phyloP scores from a whole-genome alignment of 2,797 vertebrate species.

The Clarias laeviceps region DNA sequence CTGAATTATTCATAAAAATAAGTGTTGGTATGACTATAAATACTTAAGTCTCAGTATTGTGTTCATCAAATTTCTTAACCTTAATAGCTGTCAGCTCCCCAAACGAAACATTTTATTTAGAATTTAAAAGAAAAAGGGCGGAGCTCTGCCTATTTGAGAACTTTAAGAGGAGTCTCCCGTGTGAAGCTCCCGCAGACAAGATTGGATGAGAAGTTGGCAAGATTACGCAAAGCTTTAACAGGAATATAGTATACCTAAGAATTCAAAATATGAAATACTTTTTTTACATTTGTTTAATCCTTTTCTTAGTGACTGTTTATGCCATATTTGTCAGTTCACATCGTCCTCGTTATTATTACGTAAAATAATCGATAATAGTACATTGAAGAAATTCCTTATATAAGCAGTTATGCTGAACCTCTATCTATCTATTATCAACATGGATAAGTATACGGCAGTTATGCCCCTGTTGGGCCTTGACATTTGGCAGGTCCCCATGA shows the following conservation, averaged over 20 bases:
- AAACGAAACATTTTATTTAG: not conserved
- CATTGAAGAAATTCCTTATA: not conserved
- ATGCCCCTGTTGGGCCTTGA: not conserved
- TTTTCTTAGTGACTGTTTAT: not conserved
- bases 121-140: not conserved
- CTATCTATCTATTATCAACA: not conserved
- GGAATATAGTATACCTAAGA: not conserved
- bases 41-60: not conserved
- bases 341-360: not conserved
- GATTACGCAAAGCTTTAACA: not conserved
- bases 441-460: not conserved
- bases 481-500: not conserved
- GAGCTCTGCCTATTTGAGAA: not conserved
- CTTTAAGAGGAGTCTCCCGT: no score
- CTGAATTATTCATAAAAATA: not conserved
- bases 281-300: not conserved
- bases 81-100: not conserved
- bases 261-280: not conserved
- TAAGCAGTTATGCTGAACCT: not conserved
- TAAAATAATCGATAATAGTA: not conserved
- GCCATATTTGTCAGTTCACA: not conserved
- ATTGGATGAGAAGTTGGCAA: not conserved
- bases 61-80: not conserved
- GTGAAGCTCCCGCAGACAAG: not conserved
- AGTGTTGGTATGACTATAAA: not conserved